Evolutionary conservation across 2,797 vertebrate genomes (phyloP), one percentile per base, ranked within the genome.

Genomic region (Acipenser transmontanus): DNA sequence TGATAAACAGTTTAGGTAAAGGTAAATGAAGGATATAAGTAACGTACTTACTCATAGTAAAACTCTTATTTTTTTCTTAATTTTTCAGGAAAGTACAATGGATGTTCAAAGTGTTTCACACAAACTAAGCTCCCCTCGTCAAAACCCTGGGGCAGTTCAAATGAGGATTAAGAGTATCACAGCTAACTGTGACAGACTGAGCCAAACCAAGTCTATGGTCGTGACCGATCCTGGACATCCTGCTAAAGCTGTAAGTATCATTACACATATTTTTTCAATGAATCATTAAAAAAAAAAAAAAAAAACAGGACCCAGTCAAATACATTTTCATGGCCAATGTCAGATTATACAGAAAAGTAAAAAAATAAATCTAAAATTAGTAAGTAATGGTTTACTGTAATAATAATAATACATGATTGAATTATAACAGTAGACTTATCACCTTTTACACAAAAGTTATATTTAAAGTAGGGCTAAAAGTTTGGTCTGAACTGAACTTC

Each of bases 121-220:
- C 12, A 57, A 57, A 57, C 54, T 83, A 72, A 81, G 81, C 76
- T 77, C 85, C 70, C 78, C 86, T 66, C 77, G 72, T 2, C 88
- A 84, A 70, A 70, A 69, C 12, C 77, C 80, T 0, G 91, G 87
- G 63, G 73, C 80, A 1, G 92, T 97, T 71, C 92, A 93, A 80
- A 85, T 94, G 89, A 92, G 95, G 71, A 84, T 91, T 56, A 97
- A 93, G 82, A 91, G 71, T 78, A 75, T 77, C 72, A 82, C 82
- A 14, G 87, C 80, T 67, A 79, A 87, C 62, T 89, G 86, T 0
- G 94, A 96, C 7, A 90, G 95, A 49, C 88, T 93, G 66, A 95
- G 93, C 74, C 95, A 98, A 84, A 93, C 92, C 76, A 96, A 93
- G 85, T 97, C 95, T 34, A 91, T 97, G 94, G 90, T 97, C 69